These are phyloP conservation scores for Epinephelus moara DNA, from an alignment of 2,113 vertebrate species.

Conservation along the genomic window DNA sequence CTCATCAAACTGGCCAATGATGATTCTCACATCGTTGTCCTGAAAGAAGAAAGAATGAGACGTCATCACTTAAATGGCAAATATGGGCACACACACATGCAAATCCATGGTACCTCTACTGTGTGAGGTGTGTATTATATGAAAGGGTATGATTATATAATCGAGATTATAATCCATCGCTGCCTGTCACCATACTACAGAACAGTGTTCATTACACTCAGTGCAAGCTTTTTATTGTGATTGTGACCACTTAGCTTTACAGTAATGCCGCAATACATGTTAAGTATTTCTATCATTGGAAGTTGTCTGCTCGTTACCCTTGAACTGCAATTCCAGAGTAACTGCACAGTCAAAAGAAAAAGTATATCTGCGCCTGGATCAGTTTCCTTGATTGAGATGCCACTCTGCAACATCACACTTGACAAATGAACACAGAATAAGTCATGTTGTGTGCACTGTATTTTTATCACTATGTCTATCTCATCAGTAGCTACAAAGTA, in stretches of 20 bases:
- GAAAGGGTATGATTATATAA: not conserved
- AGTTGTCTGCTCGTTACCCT: not conserved
- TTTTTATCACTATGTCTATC: constrained; percentile 9
- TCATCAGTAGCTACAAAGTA: constrained; percentile 8
- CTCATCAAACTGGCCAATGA: constrained; percentile 98
- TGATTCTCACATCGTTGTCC: constrained; percentile 98
- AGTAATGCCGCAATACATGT: constrained; percentile 1
- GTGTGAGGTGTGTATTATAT: not conserved
- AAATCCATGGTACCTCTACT: not conserved
- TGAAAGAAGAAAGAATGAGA: constrained; percentile 68
- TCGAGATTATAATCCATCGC: not conserved
- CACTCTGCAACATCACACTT: not conserved
- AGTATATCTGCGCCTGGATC: not conserved
- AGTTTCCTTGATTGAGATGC: constrained; percentile 5
- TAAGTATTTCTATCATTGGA: not conserved
- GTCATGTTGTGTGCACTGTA: not conserved
- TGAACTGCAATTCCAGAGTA: not conserved
- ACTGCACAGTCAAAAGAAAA: not conserved
- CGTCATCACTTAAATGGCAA: not conserved
- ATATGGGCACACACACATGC: not conserved
- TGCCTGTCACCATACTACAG: not conserved
- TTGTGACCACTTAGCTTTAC: not conserved
- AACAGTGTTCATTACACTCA: not conserved
- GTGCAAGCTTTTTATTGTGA: not conserved
- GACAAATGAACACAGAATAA: not conserved